These are phyloP conservation scores for Meloidogyne hapla DNA, from an alignment of 1,140 invertebrate genomes.

Conservation along the genomic window DNA sequence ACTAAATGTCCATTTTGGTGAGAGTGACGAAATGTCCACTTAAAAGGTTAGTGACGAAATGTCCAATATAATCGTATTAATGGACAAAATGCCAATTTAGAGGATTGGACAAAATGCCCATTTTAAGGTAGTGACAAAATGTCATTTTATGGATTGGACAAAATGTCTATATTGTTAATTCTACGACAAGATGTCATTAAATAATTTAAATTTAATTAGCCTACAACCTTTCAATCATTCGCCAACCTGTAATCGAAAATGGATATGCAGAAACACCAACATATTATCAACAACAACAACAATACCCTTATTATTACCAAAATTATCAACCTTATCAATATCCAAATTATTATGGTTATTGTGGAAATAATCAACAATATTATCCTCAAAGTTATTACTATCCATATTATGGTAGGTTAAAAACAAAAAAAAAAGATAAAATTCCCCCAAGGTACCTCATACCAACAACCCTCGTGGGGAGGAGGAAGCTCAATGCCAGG, in stretches of 20 bases:
- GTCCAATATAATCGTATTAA: too few relatives aligned
- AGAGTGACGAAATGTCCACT: background rate
- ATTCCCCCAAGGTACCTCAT: background rate
- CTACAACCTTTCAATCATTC: background rate
- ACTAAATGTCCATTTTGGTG: too few relatives aligned
- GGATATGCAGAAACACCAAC: background rate
- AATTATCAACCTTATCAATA: background rate
- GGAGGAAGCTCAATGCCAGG: background rate
- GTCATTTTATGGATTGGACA: too few relatives aligned
- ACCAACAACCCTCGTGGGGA: background rate
- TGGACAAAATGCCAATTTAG: too few relatives aligned
- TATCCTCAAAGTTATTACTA: background rate
- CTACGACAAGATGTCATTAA: background rate
- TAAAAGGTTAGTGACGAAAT: too few relatives aligned
- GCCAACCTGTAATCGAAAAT: background rate
- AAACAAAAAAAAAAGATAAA: too few relatives aligned
- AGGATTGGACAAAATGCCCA: too few relatives aligned
- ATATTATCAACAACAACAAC: background rate
- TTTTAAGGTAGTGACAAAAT: too few relatives aligned
- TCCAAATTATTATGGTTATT: background rate
- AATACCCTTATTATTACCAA: background rate
- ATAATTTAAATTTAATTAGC: background rate
- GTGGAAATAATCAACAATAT: background rate
- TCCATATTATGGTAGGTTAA: background rate
- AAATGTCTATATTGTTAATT: too few relatives aligned